Conservation (phyloP, 2,797 vertebrate species). For the Pristis pectinata region DNA sequence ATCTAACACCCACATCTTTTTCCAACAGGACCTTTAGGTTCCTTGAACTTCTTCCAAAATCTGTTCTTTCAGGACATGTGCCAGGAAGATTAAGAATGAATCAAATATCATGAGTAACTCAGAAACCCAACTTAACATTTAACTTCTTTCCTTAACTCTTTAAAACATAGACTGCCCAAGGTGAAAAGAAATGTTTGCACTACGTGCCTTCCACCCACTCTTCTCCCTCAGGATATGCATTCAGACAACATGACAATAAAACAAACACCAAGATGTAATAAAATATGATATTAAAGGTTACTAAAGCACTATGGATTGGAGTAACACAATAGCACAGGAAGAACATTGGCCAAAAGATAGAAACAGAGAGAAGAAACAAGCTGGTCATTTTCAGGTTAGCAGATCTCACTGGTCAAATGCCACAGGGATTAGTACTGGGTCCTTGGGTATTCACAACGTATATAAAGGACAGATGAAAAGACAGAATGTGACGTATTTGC, state of each 20-base stretch:
- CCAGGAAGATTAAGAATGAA: not conserved
- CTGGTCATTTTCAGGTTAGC: too few species aligned
- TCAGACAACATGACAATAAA: not conserved
- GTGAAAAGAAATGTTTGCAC: not conserved
- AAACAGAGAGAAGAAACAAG: too few species aligned
- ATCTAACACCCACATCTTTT: not conserved
- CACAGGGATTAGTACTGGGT: too few species aligned
- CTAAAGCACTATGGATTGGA: too few species aligned
- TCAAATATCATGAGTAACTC: not conserved
- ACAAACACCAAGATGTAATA: not conserved
- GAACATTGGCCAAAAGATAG: too few species aligned
- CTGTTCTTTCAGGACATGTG: not conserved
- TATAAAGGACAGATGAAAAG: too few species aligned
- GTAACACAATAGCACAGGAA: too few species aligned
- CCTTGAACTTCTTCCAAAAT: constrained; percentile 13
- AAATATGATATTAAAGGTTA: too few species aligned
- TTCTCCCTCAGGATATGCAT: not conserved
- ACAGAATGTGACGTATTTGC: too few species aligned
- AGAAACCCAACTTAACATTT: not conserved
- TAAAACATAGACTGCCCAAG: not conserved
- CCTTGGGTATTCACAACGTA: too few species aligned
- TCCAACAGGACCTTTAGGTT: too few species aligned
- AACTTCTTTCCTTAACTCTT: not conserved
- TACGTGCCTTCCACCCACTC: not conserved
- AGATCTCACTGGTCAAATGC: too few species aligned